A percentile compares a stretch with the other conserved stretches of the same genome.
Conservation (phyloP, 2,888 invertebrate genomes). For the Hydroisotoma schaefferi region DNA sequence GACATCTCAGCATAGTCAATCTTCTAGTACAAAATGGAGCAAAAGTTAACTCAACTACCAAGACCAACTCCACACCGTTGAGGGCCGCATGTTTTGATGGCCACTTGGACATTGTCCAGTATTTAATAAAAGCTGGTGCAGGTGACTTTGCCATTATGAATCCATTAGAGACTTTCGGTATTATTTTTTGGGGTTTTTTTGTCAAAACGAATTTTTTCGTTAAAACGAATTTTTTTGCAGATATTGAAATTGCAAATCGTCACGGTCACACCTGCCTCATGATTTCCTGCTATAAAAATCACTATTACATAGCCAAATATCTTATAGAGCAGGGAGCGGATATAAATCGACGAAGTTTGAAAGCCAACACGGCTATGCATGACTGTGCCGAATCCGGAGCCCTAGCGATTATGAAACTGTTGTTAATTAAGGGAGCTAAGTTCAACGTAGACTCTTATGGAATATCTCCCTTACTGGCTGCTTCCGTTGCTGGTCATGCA, state of each 20-base stretch:
- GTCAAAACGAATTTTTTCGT: too few relatives aligned
- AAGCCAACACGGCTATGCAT: constrained; percentile 94
- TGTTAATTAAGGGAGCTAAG: constrained; percentile 79
- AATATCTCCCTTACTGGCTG: constrained; percentile 92
- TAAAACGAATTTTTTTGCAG: constrained; percentile 54
- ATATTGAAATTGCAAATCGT: constrained; percentile 92
- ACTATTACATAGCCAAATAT: constrained; percentile 84
- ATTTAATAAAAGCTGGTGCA: constrained; percentile 83
- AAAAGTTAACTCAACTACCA: constrained; percentile 88
- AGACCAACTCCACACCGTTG: constrained; percentile 69
- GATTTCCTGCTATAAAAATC: constrained; percentile 97
- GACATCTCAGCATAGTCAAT: constrained; percentile 68
- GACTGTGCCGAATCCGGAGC: constrained; percentile 82
- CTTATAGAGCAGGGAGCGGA: constrained; percentile 80
- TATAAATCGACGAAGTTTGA: constrained; percentile 87
- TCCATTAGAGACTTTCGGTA: background rate
- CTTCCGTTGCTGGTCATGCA: constrained; percentile 60
- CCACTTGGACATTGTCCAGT: constrained; percentile 89
- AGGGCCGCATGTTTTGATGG: constrained; percentile 96
- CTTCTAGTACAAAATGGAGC: constrained; percentile 80
- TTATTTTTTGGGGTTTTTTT: too few relatives aligned
- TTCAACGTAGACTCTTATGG: constrained; percentile 95
- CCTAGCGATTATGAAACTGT: constrained; percentile 82
- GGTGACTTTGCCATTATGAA: constrained; percentile 54
- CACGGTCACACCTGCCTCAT: constrained; percentile 96